Evolutionary conservation across 2,113 vertebrate genomes (phyloP), one percentile per base, ranked within the genome.

Genomic region (Silurus asotus): DNA sequence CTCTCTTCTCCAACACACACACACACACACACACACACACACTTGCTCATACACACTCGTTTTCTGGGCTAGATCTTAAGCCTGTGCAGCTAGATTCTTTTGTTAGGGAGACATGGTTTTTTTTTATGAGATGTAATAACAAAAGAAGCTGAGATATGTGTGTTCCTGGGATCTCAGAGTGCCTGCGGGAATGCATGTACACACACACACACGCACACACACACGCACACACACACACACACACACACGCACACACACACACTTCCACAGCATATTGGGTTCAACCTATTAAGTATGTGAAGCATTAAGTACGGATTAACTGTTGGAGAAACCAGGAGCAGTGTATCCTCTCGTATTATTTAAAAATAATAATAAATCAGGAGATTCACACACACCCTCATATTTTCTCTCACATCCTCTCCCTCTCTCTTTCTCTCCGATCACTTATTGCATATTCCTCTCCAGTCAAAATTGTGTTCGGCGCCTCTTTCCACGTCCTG

Each of bases 391-490:
- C 61, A 83, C 83, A 80, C 65, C 37, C 37, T 69, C 82, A 89
- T 79, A 81, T 85, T 53, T 37, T 59, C 76, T 88, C 74, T 70
- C 65, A 51, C 49, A 45, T n/a, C 56, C 10, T 55, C 59, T 58
- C 79, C 49, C 61, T 37, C 37, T 37, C 37, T 37, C n/a, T 59
- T 76, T 25, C 25, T 61, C 69, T 48, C 69, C 85, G 58, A 87
- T 76, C 55, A 83, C 64, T 83, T 85, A 89, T 89, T 88, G 86
- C 86, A 76, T 86, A 86, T 89, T 81, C 84, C 64, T 83, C 74
- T 65, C 59, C 67, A 17, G 37, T 86, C n/a, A 28, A 77, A 88
- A 89, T 88, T 86, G 86, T 89, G 86, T 86, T 89, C 64, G 55
- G 80, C 78, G 67, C 59, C 75, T 72, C 51, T 55, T 84, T 84